These are phyloP conservation scores for Serinus canaria DNA, from an alignment of 2,113 vertebrate species.

Conservation along the genomic window DNA sequence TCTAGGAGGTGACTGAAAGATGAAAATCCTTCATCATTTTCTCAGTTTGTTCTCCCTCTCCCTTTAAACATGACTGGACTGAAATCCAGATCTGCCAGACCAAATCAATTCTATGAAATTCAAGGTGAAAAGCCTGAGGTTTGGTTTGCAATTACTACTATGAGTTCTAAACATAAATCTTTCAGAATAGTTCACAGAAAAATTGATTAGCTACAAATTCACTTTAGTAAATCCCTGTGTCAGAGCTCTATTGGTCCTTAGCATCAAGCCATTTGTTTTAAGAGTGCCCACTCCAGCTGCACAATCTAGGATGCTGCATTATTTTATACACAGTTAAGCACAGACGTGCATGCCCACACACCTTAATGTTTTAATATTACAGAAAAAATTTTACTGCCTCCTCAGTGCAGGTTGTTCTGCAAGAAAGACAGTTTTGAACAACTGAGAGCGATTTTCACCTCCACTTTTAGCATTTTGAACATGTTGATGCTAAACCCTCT, in stretches of 20 bases:
- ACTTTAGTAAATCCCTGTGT: neutral
- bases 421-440: neutral
- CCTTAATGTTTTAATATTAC: neutral
- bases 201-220: neutral
- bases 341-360: accelerated
- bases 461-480: neutral
- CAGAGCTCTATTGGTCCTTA: neutral
- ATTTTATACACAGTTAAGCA: neutral
- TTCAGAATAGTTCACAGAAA: neutral
- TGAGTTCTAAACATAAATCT: neutral
- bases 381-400: neutral
- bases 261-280: neutral
- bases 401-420: neutral
- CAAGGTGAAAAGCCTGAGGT: neutral
- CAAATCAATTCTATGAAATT: neutral
- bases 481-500: neutral
- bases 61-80: neutral
- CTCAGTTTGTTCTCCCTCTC: neutral
- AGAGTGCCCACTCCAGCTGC: neutral
- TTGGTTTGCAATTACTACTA: neutral
- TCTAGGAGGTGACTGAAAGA: neutral
- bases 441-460: neutral
- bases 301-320: neutral
- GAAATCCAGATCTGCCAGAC: neutral
- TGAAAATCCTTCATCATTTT: neutral